These are phyloP conservation scores for Achlya flavicornis DNA, from an alignment of 2,888 invertebrate species.

Conservation along the genomic window DNA sequence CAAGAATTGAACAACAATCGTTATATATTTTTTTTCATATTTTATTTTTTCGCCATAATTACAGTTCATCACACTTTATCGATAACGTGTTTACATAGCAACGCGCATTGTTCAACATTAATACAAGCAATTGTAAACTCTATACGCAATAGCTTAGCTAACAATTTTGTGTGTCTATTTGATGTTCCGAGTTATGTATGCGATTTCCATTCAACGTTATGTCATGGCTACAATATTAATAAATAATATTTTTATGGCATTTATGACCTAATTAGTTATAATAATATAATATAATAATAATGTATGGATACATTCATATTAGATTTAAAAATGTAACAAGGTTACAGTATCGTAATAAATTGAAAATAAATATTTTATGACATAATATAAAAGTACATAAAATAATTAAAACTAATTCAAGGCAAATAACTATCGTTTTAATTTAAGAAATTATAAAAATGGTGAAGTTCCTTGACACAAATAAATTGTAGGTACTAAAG, in stretches of 20 bases:
- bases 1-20: not conserved
- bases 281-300: not conserved
- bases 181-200: not conserved
- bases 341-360: not conserved
- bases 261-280: not conserved
- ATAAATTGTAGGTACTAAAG: no score
- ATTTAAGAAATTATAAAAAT: not conserved
- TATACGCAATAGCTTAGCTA: not conserved
- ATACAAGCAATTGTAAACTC: not conserved
- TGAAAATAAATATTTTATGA: not conserved
- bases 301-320: not conserved
- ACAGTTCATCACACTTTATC: constrained; percentile 15
- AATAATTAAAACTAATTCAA: constrained; percentile 4
- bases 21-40: constrained; percentile 11
- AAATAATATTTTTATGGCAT: not conserved
- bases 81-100: constrained; percentile 14
- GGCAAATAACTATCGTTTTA: not conserved
- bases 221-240: constrained; percentile 1
- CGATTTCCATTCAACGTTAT: not conserved
- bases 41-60: constrained; percentile 5
- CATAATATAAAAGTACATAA: not conserved
- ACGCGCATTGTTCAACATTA: constrained; percentile 2
- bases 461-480: not conserved
- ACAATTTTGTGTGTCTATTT: not conserved
- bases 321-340: not conserved